phyloP scores from a whole-genome alignment of 1,140 invertebrate species.

The Diuraphis noxia region DNA sequence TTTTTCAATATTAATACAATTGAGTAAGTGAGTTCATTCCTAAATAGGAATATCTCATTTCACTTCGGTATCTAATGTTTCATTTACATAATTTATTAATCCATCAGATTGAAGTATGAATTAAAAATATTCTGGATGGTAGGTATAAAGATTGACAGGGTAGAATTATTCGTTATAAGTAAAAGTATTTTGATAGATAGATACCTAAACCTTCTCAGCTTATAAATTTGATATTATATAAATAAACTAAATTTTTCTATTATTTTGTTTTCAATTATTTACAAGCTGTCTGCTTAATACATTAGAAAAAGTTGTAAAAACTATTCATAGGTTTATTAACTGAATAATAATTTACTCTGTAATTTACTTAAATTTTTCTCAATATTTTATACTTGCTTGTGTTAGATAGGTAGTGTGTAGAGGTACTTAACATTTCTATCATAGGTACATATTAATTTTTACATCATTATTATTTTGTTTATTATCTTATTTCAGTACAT shows the following conservation, averaged over 20 bases:
- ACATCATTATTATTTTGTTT: neutral
- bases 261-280: neutral
- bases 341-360: too few species aligned
- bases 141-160: neutral
- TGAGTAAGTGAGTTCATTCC: neutral
- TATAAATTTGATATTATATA: neutral
- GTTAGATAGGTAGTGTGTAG: neutral
- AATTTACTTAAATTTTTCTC: neutral
- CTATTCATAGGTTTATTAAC: neutral
- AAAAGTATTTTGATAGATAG: neutral
- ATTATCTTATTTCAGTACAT: neutral
- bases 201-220: neutral
- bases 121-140: neutral
- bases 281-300: neutral
- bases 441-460: neutral
- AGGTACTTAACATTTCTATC: neutral
- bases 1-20: neutral
- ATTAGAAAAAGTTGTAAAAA: neutral
- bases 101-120: neutral
- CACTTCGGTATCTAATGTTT: neutral
- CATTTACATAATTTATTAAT: neutral
- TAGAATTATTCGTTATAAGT: neutral
- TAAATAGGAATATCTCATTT: neutral
- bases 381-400: neutral
- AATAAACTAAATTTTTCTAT: neutral